phyloP scores from a whole-genome alignment of 2,797 vertebrate species.

The Cossypha niveicapilla region DNA sequence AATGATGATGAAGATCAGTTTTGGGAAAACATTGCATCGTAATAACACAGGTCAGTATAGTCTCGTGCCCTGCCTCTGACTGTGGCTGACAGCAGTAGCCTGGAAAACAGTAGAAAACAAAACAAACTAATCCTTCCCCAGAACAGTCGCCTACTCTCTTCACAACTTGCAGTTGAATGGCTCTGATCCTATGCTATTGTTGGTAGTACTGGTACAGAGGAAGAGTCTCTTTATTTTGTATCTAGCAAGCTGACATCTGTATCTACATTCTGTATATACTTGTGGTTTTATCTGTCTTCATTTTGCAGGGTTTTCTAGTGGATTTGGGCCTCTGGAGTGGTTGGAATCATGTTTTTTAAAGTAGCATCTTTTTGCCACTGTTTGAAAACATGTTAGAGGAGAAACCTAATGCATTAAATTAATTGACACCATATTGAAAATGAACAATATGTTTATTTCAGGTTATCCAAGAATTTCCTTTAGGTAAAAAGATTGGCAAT shows the following conservation, averaged over 20 bases:
- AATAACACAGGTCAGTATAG: background rate
- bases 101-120: background rate
- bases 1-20: background rate
- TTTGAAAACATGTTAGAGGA: background rate
- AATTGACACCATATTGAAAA: background rate
- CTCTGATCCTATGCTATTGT: rapidly evolving
- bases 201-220: background rate
- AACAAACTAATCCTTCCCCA: background rate
- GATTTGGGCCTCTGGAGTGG: background rate
- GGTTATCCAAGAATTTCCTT: background rate
- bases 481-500: background rate
- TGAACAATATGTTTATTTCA: background rate
- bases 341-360: background rate
- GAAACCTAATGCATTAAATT: background rate
- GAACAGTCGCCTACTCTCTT: background rate
- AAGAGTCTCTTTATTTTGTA: background rate
- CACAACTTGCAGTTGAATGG: background rate
- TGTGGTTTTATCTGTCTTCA: background rate
- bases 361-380: rapidly evolving
- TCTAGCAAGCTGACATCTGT: background rate
- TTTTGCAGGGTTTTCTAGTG: background rate
- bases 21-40: rapidly evolving
- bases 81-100: background rate
- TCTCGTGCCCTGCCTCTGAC: background rate
- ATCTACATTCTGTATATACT: background rate